Base-by-base conservation (phyloP, 2,113 vertebrate genomes). In the Ageneiosus marmoratus region DNA sequence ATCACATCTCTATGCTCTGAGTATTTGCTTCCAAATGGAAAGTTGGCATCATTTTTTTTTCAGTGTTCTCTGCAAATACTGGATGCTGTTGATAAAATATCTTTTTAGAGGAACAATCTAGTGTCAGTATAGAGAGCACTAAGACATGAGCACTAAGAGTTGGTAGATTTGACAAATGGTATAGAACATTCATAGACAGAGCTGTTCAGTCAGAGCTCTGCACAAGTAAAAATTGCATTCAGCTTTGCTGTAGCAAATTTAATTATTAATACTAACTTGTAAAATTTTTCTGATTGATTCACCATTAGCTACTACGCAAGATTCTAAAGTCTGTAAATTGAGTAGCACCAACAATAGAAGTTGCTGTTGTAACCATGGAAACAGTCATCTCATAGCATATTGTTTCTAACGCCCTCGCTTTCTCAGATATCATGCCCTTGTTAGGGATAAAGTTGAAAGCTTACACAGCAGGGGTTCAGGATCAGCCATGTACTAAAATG, bases 311-410 rank as follows among this genome's bases (percentile, higher is more conserved):
- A 34, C 18, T 55, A 55, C 20, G 5, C 9, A 76, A 20, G 4
- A 75, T 53, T 53, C 24, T 29, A 5, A 75, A 20, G 29, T 24
- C 48, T 27, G 32, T 53, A 75, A 51, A 53, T 34, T 55, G 50
- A 53, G 29, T 55, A 9, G 4, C 20, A 55, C 29, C 4, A 34
- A 76, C 55, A 76, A 76, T 34, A 24, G 73, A 7, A 29, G 37
- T 24, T 55, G 27, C 50, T 75, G 27, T 16, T 55, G 73, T 13
- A 76, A 34, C 73, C 50, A 76, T 74, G 70, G 70, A 74, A 73
- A 73, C 70, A 50, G 46, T 29, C 6, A 73, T 73, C 46, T 51
- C 41, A 48, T 27, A 46, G 50, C 44, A 29, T 29, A 51, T 50
- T 51, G 27, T 74, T 29, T 76, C 73, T 37, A 34, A 50, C 27